phyloP scores from a whole-genome alignment of 2,797 vertebrate species.

The Parambassis ranga region DNA sequence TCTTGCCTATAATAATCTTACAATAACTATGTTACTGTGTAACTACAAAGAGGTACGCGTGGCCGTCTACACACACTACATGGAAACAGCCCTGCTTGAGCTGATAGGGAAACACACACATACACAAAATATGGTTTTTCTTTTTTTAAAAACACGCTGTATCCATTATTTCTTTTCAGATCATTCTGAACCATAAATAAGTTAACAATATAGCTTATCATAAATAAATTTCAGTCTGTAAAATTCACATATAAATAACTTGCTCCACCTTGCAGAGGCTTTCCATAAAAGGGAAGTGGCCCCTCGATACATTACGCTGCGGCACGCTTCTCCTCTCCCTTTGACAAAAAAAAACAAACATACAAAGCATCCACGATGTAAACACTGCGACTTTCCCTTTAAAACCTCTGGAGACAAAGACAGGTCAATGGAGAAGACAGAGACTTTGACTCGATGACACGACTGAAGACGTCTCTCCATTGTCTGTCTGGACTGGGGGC shows the following conservation, averaged over 20 bases:
- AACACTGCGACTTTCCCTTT: conserved; percentile 63
- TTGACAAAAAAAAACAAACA: conserved; percentile 46
- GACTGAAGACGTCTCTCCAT: conserved; percentile 22
- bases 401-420: conserved; percentile 44
- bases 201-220: conserved; percentile 75
- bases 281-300: conserved; percentile 35
- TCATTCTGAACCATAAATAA: conserved; percentile 66
- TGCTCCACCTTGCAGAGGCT: conserved; percentile 42
- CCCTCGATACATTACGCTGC: conserved; percentile 7
- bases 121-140: conserved; percentile 32
- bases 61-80: conserved; percentile 22
- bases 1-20: conserved; percentile 20
- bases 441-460: conserved; percentile 1
- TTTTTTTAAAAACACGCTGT: conserved; percentile 44
- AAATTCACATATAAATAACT: conserved; percentile 76
- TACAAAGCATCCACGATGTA: conserved; percentile 50
- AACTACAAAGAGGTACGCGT: conserved; percentile 35
- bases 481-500: conserved; percentile 49
- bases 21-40: conserved; percentile 15
- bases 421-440: conserved; percentile 25
- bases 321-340: conserved; percentile 14
- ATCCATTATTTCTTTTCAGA: conserved; percentile 37
- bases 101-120: conserved; percentile 23
- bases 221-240: conserved; percentile 74
- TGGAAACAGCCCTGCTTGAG: conserved; percentile 45